phyloP scores from a whole-genome alignment of 2,797 vertebrate species.

The Otolemur crassicaudatus region DNA sequence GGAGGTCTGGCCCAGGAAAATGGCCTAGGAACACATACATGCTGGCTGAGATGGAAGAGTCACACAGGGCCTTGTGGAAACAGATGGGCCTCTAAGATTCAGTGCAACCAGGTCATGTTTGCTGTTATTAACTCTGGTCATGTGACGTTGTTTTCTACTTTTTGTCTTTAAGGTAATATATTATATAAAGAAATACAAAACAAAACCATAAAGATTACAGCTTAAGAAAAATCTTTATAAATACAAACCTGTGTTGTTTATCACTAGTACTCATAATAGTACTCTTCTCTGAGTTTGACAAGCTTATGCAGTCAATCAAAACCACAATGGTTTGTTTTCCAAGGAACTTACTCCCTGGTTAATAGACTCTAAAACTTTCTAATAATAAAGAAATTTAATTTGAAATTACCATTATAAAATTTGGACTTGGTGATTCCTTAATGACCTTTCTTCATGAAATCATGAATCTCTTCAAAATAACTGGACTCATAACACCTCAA shows the following conservation, averaged over 20 bases:
- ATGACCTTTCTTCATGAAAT: constrained; percentile 19
- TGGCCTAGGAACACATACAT: background rate
- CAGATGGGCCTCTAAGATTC: background rate
- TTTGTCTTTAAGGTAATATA: background rate
- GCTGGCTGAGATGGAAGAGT: background rate
- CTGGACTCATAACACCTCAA: background rate
- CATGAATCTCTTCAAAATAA: background rate
- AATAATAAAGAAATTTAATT: background rate
- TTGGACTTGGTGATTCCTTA: background rate
- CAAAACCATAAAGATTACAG: background rate
- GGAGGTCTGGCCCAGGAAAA: background rate
- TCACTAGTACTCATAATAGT: background rate
- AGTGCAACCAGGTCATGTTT: background rate
- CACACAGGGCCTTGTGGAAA: background rate
- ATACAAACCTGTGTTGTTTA: background rate
- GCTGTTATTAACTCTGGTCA: background rate
- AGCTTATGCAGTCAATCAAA: constrained; percentile 11
- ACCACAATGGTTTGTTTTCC: background rate
- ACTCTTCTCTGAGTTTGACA: background rate
- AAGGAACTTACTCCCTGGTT: background rate
- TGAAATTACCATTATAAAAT: constrained; percentile 5
- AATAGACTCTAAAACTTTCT: background rate
- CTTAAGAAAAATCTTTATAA: background rate
- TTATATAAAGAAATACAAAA: background rate
- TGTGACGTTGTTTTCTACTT: background rate